phyloP scores from a whole-genome alignment of 2,113 vertebrate genomes.

The Ailurus styani region DNA sequence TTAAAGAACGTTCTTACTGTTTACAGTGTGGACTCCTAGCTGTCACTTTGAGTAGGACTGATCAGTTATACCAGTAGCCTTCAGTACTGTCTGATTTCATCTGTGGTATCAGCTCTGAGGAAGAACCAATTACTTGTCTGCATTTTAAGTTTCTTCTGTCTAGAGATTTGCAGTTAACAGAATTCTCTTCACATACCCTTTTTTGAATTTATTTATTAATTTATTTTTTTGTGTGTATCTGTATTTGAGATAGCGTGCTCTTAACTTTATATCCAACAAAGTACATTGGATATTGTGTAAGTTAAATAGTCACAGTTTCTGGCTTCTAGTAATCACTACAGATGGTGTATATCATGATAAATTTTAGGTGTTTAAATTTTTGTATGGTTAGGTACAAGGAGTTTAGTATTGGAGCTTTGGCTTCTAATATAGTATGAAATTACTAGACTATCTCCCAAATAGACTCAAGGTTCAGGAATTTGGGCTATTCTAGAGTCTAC shows the following conservation, averaged over 20 bases:
- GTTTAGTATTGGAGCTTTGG: background rate
- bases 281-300: background rate
- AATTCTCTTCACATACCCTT: background rate
- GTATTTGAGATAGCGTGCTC: background rate
- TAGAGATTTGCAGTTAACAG: slow-evolving; percentile 10
- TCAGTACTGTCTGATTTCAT: slow-evolving; percentile 26
- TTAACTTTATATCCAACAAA: background rate
- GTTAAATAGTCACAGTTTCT: background rate
- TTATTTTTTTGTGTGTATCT: background rate
- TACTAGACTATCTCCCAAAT: background rate
- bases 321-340: background rate
- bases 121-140: background rate
- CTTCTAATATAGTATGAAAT: background rate
- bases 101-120: background rate
- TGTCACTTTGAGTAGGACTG: background rate
- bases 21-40: background rate
- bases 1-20: background rate
- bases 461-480: background rate
- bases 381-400: background rate
- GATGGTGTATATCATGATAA: background rate
- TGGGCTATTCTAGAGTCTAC: background rate
- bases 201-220: background rate
- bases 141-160: background rate
- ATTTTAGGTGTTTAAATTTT: slow-evolving; percentile 23
- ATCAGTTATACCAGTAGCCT: background rate